phyloP scores from a whole-genome alignment of 2,797 vertebrate species.

The Rallus crepitans region DNA sequence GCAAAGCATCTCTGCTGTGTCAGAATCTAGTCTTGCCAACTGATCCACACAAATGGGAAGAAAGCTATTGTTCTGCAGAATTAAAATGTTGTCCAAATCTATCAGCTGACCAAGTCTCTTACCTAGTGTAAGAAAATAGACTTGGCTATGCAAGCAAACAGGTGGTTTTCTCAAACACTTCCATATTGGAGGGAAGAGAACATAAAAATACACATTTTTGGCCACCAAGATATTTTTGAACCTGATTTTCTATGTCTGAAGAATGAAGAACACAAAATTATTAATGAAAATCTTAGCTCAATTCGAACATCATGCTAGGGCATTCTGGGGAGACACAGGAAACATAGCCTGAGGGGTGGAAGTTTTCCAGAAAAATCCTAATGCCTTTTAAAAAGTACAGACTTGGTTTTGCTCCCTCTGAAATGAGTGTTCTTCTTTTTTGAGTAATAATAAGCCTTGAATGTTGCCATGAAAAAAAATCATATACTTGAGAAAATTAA shows the following conservation, averaged over 20 bases:
- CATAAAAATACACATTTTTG: fast-evolving
- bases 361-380: neutral
- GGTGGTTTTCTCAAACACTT: neutral
- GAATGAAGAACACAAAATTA: neutral
- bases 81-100: neutral
- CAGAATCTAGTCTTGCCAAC: neutral
- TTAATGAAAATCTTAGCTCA: neutral
- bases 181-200: neutral
- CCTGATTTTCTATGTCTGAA: neutral
- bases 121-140: neutral
- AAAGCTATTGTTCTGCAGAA: neutral
- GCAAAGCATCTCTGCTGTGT: neutral
- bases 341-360: fast-evolving
- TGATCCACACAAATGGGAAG: neutral
- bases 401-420: neutral
- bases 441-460: neutral
- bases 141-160: neutral
- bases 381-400: neutral
- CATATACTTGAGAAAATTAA: neutral
- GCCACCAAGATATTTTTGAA: neutral
- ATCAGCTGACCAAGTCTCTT: neutral
- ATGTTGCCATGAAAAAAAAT: neutral
- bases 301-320: neutral
- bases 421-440: neutral
- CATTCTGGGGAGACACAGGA: neutral